Base-by-base conservation (phyloP, 2,113 vertebrate species). In the Prolemur simus region DNA sequence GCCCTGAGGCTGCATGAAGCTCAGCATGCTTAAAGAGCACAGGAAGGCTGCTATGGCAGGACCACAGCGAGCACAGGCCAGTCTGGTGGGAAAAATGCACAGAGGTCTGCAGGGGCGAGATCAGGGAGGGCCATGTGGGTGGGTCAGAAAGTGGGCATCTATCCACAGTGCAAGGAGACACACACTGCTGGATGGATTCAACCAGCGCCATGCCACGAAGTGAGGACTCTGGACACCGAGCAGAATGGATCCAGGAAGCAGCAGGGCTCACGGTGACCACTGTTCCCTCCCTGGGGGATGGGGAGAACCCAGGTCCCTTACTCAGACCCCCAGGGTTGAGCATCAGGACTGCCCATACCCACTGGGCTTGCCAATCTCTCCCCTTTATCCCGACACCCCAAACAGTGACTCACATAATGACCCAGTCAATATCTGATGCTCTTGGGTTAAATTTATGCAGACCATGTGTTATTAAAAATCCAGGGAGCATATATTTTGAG, bases 371-470 rank as follows among this genome's bases (percentile, higher is more conserved):
- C 87, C 58, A 3, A 34, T 34, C 71, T 82, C 42, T 39, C 96
- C 96, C 86, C 74, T 78, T 97, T 97, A 96, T 68, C 60, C 91
- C 81, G 92, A 93, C 95, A 82, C 95, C 97, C 77, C 98, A 98
- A 98, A 96, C 88, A 95, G 97, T 97, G 97, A 98, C 91, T 98
- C 98, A 97, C 77, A 49, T 29, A 94, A 74, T 88, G 94, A 89
- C 89, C 66, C 92, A 94, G 94, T 95, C 97, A 56, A 96, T 91
- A 96, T 3, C 92, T 77, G 49, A 96, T 93, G 96, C 89, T 85
- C 98, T 97, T 89, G 93, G 97, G 96, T 98, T 97, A 96, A 98
- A 97, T 98, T 98, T 96, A 97, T 42, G 8, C 94, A 96, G 96
- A 85, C 97, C 84, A 88, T 69, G 15, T 91, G 94, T 92, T 96